These are phyloP conservation scores for Oreochromis spilurus DNA, from an alignment of 2,113 vertebrate species.

Conservation along the genomic window DNA sequence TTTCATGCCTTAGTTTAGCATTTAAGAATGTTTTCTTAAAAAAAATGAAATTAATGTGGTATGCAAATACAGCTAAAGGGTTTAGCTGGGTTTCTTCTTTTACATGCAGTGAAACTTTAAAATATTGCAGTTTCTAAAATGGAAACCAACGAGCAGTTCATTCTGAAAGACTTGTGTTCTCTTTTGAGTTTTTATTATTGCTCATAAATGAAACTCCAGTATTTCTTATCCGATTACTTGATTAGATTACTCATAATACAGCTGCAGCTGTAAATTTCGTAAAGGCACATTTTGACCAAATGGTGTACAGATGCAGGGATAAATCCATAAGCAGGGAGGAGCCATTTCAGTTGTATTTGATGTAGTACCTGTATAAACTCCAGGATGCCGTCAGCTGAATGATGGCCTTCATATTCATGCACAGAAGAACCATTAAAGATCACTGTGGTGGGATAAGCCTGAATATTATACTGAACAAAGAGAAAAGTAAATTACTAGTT, in stretches of 20 bases:
- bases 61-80: background rate
- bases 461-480: conserved; percentile 85
- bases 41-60: accelerated
- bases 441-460: conserved; percentile 94
- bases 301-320: background rate
- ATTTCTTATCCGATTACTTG: background rate
- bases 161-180: background rate
- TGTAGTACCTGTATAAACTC: conserved; percentile 89
- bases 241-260: background rate
- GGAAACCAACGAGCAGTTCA: background rate
- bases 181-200: background rate
- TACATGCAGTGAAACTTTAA: background rate
- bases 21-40: background rate
- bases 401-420: conserved; percentile 93
- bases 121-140: background rate
- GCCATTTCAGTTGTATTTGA: background rate
- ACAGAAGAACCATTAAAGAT: conserved; percentile 91
- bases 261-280: background rate
- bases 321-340: background rate
- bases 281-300: background rate
- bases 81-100: background rate
- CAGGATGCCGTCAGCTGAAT: conserved; percentile 90
- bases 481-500: background rate
- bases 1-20: too few relatives aligned
- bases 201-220: background rate